Base-by-base conservation (phyloP, 2,888 invertebrate species). In the Fabriciana adippe region DNA sequence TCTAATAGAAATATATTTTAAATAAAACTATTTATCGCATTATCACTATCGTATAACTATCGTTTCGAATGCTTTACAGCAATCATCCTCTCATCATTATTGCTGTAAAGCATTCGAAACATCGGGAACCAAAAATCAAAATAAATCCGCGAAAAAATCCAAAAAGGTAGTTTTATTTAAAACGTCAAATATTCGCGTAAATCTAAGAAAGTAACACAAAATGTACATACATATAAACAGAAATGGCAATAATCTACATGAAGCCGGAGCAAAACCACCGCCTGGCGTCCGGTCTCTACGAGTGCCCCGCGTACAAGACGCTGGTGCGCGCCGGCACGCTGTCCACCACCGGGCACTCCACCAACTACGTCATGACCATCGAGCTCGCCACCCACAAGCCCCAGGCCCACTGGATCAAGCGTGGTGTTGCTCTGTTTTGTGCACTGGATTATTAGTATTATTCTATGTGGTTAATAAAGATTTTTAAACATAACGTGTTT, bases 311-410 rank as follows among this genome's bases (percentile, higher is more conserved):
- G 0, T 97, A 97, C 88, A 96, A 96, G 93, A 97, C 97, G 0
- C 93, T 95, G 67, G 94, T 95, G 66, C 93, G 97, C 5, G 94
- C 96, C 14, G 97, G 97, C 3, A 93, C 94, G 0, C 87, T 97
- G 31, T 96, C 96, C 64, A 97, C 97, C 1, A 97, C 97, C 0
- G 97, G 97, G 0, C 97, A 97, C 84, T 96, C 96, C 66, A 96
- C 97, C 62, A 97, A 97, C 91, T 97, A 97, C 82, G 96, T 97
- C 55, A 95, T 97, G 88, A 94, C 95, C 70, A 94, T 97, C 80
- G 93, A 94, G 77, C 84, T 97, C 74, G 92, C 94, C 45, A 95
- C 96, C 0, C 93, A 93, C 69, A 93, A 94, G 78, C 93, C 94
- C 2, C 93, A 94, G 64, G 87, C 94, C 73, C 96, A 97, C 79